Evolutionary conservation across 2,888 invertebrate species (phyloP).

Genomic region (Lycophotia porphyrea): DNA sequence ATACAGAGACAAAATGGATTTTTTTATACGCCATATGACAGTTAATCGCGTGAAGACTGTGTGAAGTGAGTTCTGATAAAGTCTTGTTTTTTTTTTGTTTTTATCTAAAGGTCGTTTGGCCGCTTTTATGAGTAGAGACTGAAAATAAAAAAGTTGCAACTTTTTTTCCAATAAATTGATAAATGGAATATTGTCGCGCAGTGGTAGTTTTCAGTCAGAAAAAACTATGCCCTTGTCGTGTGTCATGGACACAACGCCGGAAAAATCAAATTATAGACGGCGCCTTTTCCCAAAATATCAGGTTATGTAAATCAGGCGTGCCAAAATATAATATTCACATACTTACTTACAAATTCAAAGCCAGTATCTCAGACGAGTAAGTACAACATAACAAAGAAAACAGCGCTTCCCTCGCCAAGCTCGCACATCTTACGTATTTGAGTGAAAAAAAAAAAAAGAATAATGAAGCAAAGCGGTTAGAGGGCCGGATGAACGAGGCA

Average conservation of each 20-base stretch:
- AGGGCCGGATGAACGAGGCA: conserved; percentile 65
- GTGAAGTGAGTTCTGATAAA: conserved; percentile 23
- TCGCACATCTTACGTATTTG: conserved; percentile 28
- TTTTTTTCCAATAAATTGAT: conserved; percentile 29
- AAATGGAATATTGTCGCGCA: background rate
- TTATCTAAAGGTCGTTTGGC: background rate
- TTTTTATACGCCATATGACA: conserved; percentile 40
- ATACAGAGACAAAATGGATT: conserved; percentile 33
- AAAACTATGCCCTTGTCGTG: background rate
- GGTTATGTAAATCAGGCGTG: conserved; percentile 22
- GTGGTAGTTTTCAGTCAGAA: background rate
- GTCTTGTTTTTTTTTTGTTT: background rate
- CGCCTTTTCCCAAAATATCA: background rate
- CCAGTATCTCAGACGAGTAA: conserved; percentile 31
- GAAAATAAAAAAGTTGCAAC: conserved; percentile 8
- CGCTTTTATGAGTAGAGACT: conserved; percentile 19
- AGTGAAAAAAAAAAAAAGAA: conserved; percentile 43
- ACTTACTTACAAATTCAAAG: conserved; percentile 37
- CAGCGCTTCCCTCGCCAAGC: conserved; percentile 12
- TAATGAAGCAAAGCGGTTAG: conserved; percentile 55
- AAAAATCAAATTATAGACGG: conserved; percentile 1
- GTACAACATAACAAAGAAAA: conserved; percentile 33
- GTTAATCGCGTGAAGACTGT: conserved; percentile 56
- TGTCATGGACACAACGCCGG: background rate
- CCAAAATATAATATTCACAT: conserved; percentile 8